These are phyloP conservation scores for Orientallactaga bullata DNA, from an alignment of 2,113 vertebrate species.

Conservation along the genomic window DNA sequence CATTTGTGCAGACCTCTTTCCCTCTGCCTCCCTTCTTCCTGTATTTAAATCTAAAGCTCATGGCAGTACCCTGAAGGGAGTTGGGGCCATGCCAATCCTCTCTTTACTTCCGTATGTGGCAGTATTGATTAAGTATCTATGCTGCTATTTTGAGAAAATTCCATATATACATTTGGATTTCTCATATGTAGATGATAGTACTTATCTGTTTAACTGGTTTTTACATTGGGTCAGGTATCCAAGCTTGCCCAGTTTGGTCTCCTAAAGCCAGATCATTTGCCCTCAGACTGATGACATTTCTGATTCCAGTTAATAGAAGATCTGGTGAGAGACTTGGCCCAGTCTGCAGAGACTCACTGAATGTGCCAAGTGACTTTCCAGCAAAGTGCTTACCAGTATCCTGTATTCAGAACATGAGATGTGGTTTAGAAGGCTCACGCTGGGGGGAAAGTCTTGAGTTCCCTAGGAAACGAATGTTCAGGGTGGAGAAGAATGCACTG, in stretches of 20 bases:
- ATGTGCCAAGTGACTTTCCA: background rate
- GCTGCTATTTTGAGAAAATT: background rate
- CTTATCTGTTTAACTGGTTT: background rate
- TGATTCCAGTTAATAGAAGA: background rate
- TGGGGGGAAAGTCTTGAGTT: background rate
- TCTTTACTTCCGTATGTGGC: background rate
- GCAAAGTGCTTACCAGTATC: background rate
- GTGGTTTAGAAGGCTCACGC: background rate
- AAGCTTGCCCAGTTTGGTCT: background rate
- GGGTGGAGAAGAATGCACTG: background rate
- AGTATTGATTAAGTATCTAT: background rate
- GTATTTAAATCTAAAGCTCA: background rate
- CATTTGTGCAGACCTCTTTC: background rate
- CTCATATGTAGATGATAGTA: background rate
- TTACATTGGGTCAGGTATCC: background rate
- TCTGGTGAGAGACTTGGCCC: background rate
- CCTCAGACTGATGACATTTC: background rate
- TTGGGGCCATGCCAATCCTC: background rate
- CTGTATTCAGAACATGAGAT: background rate
- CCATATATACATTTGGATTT: background rate
- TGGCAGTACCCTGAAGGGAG: background rate
- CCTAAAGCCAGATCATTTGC: background rate
- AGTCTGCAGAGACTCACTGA: background rate
- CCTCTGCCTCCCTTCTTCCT: background rate
- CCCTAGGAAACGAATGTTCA: background rate